Evolutionary conservation across 2,113 vertebrate species (phyloP).

Genomic region (Gnathonemus longibarbis): DNA sequence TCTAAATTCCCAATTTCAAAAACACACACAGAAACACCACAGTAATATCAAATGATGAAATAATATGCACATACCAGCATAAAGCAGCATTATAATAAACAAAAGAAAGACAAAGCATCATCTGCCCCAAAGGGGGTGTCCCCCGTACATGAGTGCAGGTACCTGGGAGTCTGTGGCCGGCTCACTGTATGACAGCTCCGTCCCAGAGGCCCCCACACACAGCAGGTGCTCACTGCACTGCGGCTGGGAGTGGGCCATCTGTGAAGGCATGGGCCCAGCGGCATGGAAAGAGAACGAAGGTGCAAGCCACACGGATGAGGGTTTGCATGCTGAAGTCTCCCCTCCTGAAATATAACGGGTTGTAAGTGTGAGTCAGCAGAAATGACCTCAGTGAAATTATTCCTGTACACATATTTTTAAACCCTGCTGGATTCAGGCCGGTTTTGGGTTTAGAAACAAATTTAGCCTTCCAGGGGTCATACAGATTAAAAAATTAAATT

Average conservation of each 20-base stretch:
- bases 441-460: background rate
- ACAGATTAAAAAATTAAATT: background rate
- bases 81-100: constrained; percentile 6
- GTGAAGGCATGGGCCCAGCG: constrained; percentile 99
- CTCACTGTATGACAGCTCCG: constrained; percentile 88
- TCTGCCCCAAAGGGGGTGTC: background rate
- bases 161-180: constrained; percentile 81
- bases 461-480: background rate
- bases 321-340: constrained; percentile 99
- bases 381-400: background rate
- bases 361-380: background rate
- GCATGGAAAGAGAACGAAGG: constrained; percentile 99
- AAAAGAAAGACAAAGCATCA: background rate
- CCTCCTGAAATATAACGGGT: constrained; percentile 73
- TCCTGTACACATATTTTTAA: background rate
- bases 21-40: background rate
- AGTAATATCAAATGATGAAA: background rate
- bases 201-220: constrained; percentile 93
- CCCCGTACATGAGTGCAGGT: background rate
- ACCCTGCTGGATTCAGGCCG: background rate
- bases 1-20: background rate
- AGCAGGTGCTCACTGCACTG: constrained; percentile 98
- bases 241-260: constrained; percentile 99
- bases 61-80: background rate
- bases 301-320: constrained; percentile 98